A percentile compares a stretch with the other conserved stretches of the same genome.
Conservation (phyloP, 2,888 invertebrate genomes). For the Eurytoma adleriae region DNA sequence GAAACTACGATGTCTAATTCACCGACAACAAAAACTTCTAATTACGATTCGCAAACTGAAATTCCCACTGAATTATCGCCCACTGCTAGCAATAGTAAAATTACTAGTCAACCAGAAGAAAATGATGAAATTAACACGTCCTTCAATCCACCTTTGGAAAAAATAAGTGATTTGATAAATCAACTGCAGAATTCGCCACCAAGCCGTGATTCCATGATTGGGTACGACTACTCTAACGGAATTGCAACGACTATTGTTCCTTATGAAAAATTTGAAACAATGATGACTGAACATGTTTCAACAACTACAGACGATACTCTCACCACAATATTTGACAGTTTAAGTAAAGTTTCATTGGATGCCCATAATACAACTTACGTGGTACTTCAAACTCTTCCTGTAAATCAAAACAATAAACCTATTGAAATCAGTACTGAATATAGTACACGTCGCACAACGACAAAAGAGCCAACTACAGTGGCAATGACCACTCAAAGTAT, state of each 20-base stretch:
- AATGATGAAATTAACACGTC: conserved; percentile 23
- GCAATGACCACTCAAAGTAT: not conserved
- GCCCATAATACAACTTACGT: conserved; percentile 39
- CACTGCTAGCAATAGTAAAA: conserved; percentile 12
- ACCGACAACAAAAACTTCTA: conserved; percentile 21
- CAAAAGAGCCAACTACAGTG: not conserved
- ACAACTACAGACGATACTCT: not conserved
- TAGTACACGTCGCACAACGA: not conserved
- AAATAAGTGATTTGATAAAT: conserved; percentile 51
- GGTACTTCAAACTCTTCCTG: conserved; percentile 19
- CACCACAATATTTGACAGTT: conserved; percentile 31
- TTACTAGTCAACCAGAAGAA: conserved; percentile 41
- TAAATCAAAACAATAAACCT: not conserved
- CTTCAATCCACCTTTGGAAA: conserved; percentile 49
- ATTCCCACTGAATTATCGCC: conserved; percentile 39
- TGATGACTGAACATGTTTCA: conserved; percentile 32
- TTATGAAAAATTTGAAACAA: conserved; percentile 35
- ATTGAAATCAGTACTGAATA: conserved; percentile 24
- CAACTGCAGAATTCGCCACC: conserved; percentile 45
- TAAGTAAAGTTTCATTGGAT: conserved; percentile 16
- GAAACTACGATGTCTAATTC: conserved; percentile 23
- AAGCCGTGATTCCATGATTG: not conserved
- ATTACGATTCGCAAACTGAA: conserved; percentile 39
- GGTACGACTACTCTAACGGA: conserved; percentile 33
- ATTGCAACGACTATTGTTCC: conserved; percentile 49